A percentile compares a stretch with the other conserved stretches of the same genome.
phyloP scores from a whole-genome alignment of 1,140 invertebrate species.

The Heliconius hewitsoni region DNA sequence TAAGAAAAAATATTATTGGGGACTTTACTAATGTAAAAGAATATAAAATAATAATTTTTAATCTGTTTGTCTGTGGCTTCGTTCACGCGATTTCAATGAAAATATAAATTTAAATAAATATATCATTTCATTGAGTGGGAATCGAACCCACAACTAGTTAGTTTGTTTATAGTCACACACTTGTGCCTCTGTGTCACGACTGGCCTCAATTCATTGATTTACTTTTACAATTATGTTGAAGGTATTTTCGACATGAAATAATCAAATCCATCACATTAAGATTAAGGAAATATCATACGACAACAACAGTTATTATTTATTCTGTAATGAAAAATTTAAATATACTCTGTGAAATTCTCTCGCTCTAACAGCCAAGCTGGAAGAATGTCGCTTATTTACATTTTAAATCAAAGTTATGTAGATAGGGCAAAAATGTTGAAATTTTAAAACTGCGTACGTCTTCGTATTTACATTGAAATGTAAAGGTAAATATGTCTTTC shows the following conservation, averaged over 20 bases:
- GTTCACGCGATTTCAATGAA: too few species aligned
- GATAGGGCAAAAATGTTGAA: background rate
- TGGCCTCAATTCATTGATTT: too few species aligned
- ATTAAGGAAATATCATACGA: background rate
- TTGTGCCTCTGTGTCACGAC: too few species aligned
- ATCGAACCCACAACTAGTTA: too few species aligned
- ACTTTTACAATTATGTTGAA: background rate
- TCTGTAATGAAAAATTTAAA: background rate
- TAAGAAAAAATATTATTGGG: too few species aligned
- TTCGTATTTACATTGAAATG: background rate
- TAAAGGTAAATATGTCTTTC: slow-evolving; percentile 8
- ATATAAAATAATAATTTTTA: too few species aligned
- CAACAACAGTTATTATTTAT: background rate
- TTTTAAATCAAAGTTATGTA: slow-evolving; percentile 17
- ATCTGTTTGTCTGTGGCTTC: too few species aligned
- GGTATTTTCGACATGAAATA: background rate
- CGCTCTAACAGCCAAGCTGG: background rate
- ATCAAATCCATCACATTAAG: slow-evolving; percentile 1
- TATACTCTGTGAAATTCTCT: background rate
- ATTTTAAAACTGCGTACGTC: background rate
- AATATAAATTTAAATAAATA: too few species aligned
- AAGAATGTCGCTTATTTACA: slow-evolving; percentile 10
- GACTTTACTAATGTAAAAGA: too few species aligned
- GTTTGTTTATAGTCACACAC: too few species aligned
- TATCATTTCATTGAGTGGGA: too few species aligned